Base-by-base conservation (phyloP, 2,797 vertebrate species). In the Hydrocynus forskahlii region DNA sequence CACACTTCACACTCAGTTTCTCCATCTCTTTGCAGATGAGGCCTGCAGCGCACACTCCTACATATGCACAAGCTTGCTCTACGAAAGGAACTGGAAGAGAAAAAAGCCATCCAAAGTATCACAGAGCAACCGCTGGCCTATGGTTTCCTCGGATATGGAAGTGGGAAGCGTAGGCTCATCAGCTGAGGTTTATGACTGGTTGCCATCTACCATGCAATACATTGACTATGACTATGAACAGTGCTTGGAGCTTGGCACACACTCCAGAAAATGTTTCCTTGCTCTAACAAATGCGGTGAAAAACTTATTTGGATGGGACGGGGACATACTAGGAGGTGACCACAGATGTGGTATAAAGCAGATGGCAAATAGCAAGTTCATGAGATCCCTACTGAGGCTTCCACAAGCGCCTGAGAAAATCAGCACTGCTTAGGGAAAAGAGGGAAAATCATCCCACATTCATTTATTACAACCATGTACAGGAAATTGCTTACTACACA, bases 91-190 rank as follows among this genome's bases (percentile, higher is more conserved):
- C 45, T 23, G n/a, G 50, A 54, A 57, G 62, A 55, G 21, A 16
- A 70, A 35, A 81, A 66, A 81, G 23, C 48, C 23, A 66, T 52
- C 75, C 79, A 62, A 67, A 81, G 19, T 8, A 13, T 80, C 84
- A 64, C 81, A 80, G 78, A 78, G 66, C 8, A 68, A 68, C 50
- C 75, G 59, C 68, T 29, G 35, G 68, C 29, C 62, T 75, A 35
- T 6, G 66, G 69, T 74, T 73, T 78, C 35, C 52, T n/a, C 25
- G 21, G 19, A 67, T 43, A 29, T 1, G 50, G 16, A 68, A 29
- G 71, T 2, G 59, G 14, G 12, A 17, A 73, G 52, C 50, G 60
- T 69, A 43, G 67, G 13, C 14, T 54, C 23, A 50, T 52, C 43
- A 73, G 79, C 72, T 68, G 50, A 68, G 66, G 67, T 62, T 76